A percentile compares a stretch with the other conserved stretches of the same genome.
Evolutionary conservation across 92 coral and sea anemone species (phyloP).

Genomic region (Paragorgia papillata): DNA sequence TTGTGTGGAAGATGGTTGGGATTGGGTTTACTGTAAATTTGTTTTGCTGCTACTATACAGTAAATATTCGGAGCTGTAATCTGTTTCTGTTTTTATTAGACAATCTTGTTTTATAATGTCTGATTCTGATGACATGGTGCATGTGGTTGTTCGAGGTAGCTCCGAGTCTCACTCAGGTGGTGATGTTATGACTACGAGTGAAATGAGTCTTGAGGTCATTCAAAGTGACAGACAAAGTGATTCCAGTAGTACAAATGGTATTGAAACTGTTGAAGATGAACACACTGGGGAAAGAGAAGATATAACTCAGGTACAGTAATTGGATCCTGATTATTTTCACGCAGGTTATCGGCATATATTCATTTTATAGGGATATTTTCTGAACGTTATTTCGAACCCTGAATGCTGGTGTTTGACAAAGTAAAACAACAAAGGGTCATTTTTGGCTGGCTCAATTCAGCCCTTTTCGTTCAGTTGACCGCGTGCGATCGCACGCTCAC

Average conservation of each 20-base stretch:
- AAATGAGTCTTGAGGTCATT: slow-evolving; percentile 25
- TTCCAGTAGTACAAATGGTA: neutral
- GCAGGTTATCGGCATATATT: neutral
- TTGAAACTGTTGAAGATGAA: neutral
- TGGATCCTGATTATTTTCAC: neutral
- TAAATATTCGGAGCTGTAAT: neutral
- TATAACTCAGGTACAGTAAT: slow-evolving; percentile 7
- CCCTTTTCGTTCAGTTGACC: too few species aligned
- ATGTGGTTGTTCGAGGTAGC: slow-evolving; percentile 8
- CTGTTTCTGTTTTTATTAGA: neutral
- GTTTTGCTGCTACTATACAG: too few species aligned
- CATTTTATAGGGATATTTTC: too few species aligned
- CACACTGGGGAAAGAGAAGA: slow-evolving; percentile 24
- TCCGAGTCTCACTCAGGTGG: neutral
- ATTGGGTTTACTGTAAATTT: too few species aligned
- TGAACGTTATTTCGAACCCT: too few species aligned
- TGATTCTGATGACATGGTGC: slow-evolving; percentile 23
- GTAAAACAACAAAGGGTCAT: too few species aligned
- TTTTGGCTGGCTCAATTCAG: too few species aligned
- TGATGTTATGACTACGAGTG: slow-evolving; percentile 3
- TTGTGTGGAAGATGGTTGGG: too few species aligned
- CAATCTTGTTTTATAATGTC: slow-evolving; percentile 1
- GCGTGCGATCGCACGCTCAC: too few species aligned
- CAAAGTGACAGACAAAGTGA: too few species aligned
- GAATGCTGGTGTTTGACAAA: too few species aligned